phyloP scores from a whole-genome alignment of 2,113 vertebrate species.

The Pterocles gutturalis region DNA sequence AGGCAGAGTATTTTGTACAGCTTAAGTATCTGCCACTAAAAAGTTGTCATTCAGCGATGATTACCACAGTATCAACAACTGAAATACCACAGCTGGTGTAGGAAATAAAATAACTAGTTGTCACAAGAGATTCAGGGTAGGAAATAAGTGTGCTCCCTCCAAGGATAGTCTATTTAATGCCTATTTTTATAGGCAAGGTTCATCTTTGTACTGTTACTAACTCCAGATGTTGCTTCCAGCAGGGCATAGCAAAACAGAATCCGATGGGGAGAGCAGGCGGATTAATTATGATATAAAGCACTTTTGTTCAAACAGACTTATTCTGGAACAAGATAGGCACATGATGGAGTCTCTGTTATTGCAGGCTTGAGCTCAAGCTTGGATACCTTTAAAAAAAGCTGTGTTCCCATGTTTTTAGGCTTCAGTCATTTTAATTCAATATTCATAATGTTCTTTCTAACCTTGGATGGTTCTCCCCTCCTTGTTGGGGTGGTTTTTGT shows the following conservation, averaged over 20 bases:
- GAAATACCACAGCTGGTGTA: constrained; percentile 4
- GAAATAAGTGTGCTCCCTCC: not conserved
- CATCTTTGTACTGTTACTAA: not conserved
- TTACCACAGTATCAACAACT: constrained; percentile 1
- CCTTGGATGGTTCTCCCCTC: not conserved
- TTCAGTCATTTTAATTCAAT: not conserved
- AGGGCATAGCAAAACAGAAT: not conserved
- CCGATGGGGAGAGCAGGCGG: not conserved
- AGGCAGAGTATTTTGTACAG: not conserved
- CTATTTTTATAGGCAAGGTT: not conserved
- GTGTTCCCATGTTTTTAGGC: not conserved
- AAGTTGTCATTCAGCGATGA: constrained; percentile 10
- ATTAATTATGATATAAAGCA: not conserved
- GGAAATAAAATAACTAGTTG: not conserved
- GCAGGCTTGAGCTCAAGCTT: not conserved
- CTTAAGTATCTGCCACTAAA: not conserved
- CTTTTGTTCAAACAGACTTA: not conserved
- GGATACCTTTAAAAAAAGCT: not conserved
- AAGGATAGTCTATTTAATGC: not conserved
- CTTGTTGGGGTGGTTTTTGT: not conserved
- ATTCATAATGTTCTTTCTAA: not conserved
- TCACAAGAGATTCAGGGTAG: not conserved
- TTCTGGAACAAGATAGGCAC: not conserved
- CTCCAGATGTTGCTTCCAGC: constrained; percentile 5
- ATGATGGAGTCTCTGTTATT: not conserved